A percentile compares a stretch with the other conserved stretches of the same genome.
phyloP scores from a whole-genome alignment of 2,113 vertebrate species.

The Ahaetulla prasina region DNA sequence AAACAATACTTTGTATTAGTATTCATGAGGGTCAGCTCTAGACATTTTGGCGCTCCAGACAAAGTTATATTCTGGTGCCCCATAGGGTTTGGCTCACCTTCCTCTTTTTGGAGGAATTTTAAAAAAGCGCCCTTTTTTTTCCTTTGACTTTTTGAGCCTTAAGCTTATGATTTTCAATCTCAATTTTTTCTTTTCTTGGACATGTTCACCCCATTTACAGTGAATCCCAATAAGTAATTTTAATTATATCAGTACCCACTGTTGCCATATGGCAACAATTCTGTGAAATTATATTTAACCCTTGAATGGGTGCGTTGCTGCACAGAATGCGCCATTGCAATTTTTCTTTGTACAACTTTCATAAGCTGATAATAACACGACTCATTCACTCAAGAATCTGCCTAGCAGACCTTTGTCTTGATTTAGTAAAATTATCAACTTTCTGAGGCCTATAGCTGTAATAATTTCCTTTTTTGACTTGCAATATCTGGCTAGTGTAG shows the following conservation, averaged over 20 bases:
- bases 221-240: background rate
- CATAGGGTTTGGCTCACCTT: background rate
- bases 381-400: background rate
- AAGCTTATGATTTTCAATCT: background rate
- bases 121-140: background rate
- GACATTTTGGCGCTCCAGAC: background rate
- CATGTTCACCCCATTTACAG: background rate
- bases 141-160: background rate
- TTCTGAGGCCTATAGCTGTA: background rate
- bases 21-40: background rate
- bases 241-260: background rate
- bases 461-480: background rate
- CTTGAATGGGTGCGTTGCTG: background rate
- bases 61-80: background rate
- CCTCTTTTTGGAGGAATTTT: background rate
- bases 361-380: background rate
- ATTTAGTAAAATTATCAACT: background rate
- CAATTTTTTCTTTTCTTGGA: background rate
- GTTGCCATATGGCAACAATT: background rate
- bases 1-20: background rate
- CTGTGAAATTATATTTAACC: background rate
- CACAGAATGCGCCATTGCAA: background rate
- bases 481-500: background rate
- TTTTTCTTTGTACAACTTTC: background rate
- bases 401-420: background rate